Evolutionary conservation across 2,113 vertebrate genomes (phyloP).

Genomic region (Nothoprocta perdicaria): DNA sequence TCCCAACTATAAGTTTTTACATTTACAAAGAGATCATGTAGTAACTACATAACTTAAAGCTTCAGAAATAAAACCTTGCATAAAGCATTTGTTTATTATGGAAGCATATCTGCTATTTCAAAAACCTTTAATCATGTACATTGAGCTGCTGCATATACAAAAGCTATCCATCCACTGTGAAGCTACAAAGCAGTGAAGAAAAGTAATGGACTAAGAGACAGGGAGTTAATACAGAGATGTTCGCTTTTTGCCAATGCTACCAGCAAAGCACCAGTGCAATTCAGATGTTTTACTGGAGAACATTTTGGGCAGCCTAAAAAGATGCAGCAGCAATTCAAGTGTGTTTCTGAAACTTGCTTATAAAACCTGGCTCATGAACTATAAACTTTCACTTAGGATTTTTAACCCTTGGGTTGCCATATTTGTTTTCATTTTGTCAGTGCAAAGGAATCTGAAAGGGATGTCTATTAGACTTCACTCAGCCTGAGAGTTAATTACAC

Average conservation of each 20-base stretch:
- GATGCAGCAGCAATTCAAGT: not conserved
- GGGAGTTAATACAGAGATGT: not conserved
- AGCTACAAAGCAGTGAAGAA: constrained; percentile 5
- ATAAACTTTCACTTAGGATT: not conserved
- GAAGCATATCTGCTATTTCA: not conserved
- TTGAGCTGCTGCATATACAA: not conserved
- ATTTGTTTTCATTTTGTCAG: constrained; percentile 23
- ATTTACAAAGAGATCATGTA: not conserved
- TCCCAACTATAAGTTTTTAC: not conserved
- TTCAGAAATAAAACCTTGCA: not conserved
- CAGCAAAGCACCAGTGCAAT: not conserved
- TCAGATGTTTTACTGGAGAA: not conserved
- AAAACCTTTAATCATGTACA: not conserved
- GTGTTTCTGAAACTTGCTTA: not conserved
- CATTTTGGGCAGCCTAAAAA: not conserved
- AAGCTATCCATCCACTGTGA: not conserved
- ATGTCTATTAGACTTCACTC: constrained; percentile 43
- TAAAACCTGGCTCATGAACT: not conserved
- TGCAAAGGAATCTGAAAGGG: constrained; percentile 24
- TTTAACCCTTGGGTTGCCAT: constrained; percentile 52
- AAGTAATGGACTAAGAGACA: not conserved
- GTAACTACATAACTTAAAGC: not conserved
- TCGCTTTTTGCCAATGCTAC: not conserved
- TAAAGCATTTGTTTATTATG: not conserved
- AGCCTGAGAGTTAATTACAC: constrained; percentile 68